These are phyloP conservation scores for Galeruca laticollis DNA, from an alignment of 2,888 invertebrate genomes.

Conservation along the genomic window DNA sequence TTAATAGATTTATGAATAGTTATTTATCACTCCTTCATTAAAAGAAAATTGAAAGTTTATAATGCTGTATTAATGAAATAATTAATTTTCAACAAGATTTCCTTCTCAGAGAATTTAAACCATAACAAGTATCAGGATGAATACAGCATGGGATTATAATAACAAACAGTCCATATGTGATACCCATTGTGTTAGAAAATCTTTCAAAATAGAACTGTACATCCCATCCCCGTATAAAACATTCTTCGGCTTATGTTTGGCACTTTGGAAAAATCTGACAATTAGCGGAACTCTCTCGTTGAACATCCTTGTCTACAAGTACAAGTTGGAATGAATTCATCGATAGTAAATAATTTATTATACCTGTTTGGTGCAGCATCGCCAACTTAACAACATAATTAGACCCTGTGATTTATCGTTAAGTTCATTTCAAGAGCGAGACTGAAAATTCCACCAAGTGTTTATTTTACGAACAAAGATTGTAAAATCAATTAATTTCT, in stretches of 20 bases:
- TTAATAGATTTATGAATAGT: too few relatives aligned
- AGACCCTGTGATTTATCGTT: conserved; percentile 46
- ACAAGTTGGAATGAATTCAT: conserved; percentile 42
- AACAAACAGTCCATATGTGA: too few relatives aligned
- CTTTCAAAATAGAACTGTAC: neutral
- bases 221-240: neutral
- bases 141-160: too few relatives aligned
- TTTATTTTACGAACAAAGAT: neutral
- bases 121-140: too few relatives aligned
- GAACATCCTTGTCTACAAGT: conserved; percentile 32
- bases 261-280: conserved; percentile 32
- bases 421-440: conserved; percentile 17
- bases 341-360: conserved; percentile 49
- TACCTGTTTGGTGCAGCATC: conserved; percentile 44
- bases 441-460: conserved; percentile 1
- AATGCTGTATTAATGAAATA: too few relatives aligned
- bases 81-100: too few relatives aligned
- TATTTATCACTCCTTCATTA: too few relatives aligned
- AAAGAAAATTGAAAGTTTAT: too few relatives aligned
- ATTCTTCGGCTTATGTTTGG: neutral
- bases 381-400: conserved; percentile 50
- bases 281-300: conserved; percentile 36
- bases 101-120: too few relatives aligned
- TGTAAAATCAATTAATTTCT: too few relatives aligned
- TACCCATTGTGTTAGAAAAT: neutral